Evolutionary conservation across 2,797 vertebrate genomes (phyloP).

Genomic region (Chloroceryle inda): DNA sequence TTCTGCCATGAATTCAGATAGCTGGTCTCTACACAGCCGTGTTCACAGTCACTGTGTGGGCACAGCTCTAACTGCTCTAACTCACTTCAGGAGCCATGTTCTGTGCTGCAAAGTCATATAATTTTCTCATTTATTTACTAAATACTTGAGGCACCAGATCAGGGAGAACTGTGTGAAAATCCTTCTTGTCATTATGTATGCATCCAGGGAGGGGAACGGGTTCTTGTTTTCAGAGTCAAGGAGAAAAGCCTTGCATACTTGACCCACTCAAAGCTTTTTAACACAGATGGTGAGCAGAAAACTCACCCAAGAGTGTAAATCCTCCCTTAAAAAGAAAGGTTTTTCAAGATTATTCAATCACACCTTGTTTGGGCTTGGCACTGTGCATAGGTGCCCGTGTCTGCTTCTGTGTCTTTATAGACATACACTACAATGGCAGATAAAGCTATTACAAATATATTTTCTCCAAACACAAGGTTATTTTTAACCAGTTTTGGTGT

Average conservation of each 20-base stretch:
- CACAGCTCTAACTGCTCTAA: neutral
- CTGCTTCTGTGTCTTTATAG: neutral
- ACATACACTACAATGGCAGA: neutral
- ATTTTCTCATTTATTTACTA: neutral
- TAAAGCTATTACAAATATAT: neutral
- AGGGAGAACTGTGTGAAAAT: neutral
- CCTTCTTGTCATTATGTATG: neutral
- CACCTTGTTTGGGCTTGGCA: neutral
- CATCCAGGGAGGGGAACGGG: neutral
- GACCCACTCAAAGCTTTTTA: slow-evolving; percentile 15
- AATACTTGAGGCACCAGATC: neutral
- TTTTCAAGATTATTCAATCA: neutral
- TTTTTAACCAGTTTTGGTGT: neutral
- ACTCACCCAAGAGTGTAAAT: neutral
- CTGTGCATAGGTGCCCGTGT: neutral
- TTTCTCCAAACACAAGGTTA: neutral
- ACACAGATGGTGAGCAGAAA: neutral
- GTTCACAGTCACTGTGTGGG: neutral
- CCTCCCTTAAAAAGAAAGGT: neutral
- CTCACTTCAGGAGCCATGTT: neutral
- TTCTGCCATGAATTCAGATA: neutral
- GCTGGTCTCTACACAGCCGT: neutral
- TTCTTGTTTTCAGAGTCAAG: neutral
- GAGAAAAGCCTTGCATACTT: neutral
- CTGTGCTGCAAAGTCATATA: neutral